A percentile compares a stretch with the other conserved stretches of the same genome.
These are phyloP conservation scores for Drosophila suboccidentalis DNA, from an alignment of 2,888 invertebrate genomes.

Conservation along the genomic window DNA sequence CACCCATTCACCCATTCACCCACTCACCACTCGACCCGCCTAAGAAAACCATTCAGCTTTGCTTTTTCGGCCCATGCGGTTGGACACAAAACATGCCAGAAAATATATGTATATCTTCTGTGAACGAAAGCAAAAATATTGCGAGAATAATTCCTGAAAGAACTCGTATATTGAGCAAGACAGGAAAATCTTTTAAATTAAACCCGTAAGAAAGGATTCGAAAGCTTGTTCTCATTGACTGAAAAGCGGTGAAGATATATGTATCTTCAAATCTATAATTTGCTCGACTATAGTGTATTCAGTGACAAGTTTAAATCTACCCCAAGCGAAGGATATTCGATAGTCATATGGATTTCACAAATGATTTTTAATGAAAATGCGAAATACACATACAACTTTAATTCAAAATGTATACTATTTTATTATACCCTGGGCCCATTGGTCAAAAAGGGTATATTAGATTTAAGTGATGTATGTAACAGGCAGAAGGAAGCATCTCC, in stretches of 20 bases:
- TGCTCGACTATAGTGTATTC: no score
- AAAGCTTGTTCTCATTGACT: neutral
- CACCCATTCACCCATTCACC: neutral
- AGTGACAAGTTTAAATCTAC: no score
- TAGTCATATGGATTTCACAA: no score
- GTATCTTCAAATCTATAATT: no score
- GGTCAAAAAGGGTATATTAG: no score
- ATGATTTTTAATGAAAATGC: no score
- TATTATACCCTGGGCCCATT: no score
- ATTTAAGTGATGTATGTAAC: no score
- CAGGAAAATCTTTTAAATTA: neutral
- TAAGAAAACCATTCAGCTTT: conserved; percentile 47
- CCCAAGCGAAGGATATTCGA: no score
- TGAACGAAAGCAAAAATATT: conserved; percentile 13
- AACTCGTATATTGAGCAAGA: neutral
- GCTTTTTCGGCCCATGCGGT: conserved; percentile 66
- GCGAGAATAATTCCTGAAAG: conserved; percentile 1
- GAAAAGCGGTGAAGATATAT: neutral
- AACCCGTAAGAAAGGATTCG: neutral
- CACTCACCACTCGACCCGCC: conserved; percentile 30
- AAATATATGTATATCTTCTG: conserved; percentile 11
- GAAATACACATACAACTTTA: no score
- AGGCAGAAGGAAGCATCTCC: no score
- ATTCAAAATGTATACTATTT: no score
- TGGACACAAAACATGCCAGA: conserved; percentile 66